These are phyloP conservation scores for Hycleus cichorii DNA, from an alignment of 1,140 invertebrate species.

Conservation along the genomic window DNA sequence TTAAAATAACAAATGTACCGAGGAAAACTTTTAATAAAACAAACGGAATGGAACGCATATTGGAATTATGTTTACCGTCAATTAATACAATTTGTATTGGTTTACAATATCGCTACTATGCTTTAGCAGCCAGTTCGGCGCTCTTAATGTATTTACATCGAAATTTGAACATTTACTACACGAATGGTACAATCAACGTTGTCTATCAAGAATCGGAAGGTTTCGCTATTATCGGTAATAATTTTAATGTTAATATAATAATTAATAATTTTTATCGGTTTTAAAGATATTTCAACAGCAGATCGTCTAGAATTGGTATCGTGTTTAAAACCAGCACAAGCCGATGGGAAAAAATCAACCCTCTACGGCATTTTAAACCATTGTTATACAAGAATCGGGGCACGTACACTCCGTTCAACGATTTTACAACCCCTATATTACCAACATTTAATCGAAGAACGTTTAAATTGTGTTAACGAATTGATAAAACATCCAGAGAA, in stretches of 20 bases:
- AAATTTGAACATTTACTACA: constrained; percentile 68
- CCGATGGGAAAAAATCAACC: constrained; percentile 43
- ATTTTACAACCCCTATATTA: constrained; percentile 76
- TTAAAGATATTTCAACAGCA: constrained; percentile 59
- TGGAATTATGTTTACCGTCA: constrained; percentile 59
- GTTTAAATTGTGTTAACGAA: constrained; percentile 68
- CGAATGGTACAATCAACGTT: constrained; percentile 69
- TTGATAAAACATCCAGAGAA: constrained; percentile 58
- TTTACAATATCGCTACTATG: constrained; percentile 68
- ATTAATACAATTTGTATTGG: constrained; percentile 65
- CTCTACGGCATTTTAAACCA: constrained; percentile 70
- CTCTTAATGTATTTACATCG: constrained; percentile 78
- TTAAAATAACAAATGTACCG: constrained; percentile 59
- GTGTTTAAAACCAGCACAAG: constrained; percentile 43
- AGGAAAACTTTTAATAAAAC: constrained; percentile 73
- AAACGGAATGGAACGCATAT: constrained; percentile 64
- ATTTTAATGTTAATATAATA: neutral
- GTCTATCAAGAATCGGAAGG: constrained; percentile 76
- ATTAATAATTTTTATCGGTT: constrained; percentile 13
- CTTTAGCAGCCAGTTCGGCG: constrained; percentile 69
- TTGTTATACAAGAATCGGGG: constrained; percentile 71
- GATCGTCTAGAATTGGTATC: constrained; percentile 67
- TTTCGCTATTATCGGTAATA: constrained; percentile 74
- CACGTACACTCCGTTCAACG: constrained; percentile 64
- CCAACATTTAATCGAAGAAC: constrained; percentile 53